Conservation (phyloP, 2,888 invertebrate species). For the Hipparchia semele region DNA sequence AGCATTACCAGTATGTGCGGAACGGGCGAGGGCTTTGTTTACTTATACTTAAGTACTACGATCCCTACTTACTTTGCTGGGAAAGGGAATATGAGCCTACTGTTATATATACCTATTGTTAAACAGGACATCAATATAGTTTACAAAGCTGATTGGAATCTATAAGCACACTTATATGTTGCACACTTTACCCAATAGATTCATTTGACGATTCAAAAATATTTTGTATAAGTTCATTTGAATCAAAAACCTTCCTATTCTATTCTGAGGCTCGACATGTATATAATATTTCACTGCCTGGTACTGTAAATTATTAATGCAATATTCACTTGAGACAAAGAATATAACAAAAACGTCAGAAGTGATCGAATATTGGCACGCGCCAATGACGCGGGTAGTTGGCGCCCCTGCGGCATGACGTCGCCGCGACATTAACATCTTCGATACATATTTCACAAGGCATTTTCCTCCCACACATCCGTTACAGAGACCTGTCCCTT, state of each 20-base stretch:
- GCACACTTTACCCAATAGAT: too few relatives aligned
- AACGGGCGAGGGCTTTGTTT: neutral
- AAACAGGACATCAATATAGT: neutral
- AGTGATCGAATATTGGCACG: slow-evolving; percentile 8
- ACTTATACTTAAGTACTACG: neutral
- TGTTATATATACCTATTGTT: neutral
- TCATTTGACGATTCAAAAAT: too few relatives aligned
- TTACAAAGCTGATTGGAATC: too few relatives aligned
- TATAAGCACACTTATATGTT: too few relatives aligned
- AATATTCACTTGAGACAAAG: neutral
- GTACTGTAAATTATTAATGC: neutral
- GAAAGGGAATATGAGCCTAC: neutral
- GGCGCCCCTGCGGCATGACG: neutral
- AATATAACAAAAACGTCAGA: slow-evolving; percentile 16
- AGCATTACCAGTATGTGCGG: neutral
- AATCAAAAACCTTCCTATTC: too few relatives aligned
- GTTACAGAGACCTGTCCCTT: neutral
- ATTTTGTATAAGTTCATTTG: too few relatives aligned
- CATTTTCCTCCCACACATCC: slow-evolving; percentile 12
- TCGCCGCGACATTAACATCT: slow-evolving; percentile 14
- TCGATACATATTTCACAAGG: slow-evolving; percentile 10
- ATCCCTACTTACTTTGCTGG: neutral
- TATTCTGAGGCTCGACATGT: too few relatives aligned
- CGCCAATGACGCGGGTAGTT: neutral
- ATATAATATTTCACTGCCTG: too few relatives aligned